Base-by-base conservation (phyloP, 1,140 invertebrate genomes). In the Drosophila aff. region DNA sequence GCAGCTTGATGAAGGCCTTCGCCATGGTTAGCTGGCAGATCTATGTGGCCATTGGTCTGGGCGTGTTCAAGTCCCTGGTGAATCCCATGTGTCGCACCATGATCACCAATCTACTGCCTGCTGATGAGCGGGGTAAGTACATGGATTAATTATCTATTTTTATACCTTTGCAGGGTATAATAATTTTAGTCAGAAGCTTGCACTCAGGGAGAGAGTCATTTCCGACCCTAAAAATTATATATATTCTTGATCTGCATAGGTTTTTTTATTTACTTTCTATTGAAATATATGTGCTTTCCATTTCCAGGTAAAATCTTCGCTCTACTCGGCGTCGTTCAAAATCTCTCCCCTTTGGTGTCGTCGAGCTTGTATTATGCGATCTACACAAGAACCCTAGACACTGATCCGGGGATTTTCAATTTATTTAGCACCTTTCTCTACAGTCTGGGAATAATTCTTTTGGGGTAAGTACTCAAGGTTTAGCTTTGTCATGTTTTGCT, bases 1-100 rank as follows among this genome's bases (percentile, higher is more conserved):
- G 94, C 58, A 93, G 93, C 59, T 33, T 95, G 11, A 92, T 95
- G n/a, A 93, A 91, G 81, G 94, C 94, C 0, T 94, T 95, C 44
- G 94, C 95, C 13, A 82, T 81, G 18, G 91, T 93, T n/a, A 86
- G 95, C 4, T 96, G 95, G 95, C 94, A 96, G 46, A 94, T 96
- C 93, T 96, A 96, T 92, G 44, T 92, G 55, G 84, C 91, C 13
- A 83, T 92, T 60, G 81, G 81, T 16, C 50, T 96, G 62, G 94
- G 94, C 33, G 74, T 94, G 16, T 94, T 96, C 62, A 92, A 93
- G 69, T 94, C 94, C 0, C 87, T 95, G 26, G 93, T 94, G 26
- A 93, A 94, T 68, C 95, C 96, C 23, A 93, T 96, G 75, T 94
- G 95, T 43, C 93, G 96, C 62, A 94, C 96, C 2, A 91, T 95